Conservation (phyloP, 2,113 vertebrate genomes). For the Stegastes partitus region DNA sequence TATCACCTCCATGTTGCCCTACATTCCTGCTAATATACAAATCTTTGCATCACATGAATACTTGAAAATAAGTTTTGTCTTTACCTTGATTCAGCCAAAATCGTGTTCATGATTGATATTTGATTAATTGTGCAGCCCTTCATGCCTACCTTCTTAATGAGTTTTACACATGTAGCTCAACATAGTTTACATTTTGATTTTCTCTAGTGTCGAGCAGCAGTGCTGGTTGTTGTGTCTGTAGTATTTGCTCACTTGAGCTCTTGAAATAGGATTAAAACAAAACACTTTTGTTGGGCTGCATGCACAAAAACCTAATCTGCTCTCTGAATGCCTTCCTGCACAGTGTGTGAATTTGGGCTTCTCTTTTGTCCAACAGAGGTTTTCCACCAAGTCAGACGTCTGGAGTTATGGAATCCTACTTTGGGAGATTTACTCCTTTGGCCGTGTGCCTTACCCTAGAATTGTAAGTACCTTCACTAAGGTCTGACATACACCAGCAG, state of each 20-base stretch:
- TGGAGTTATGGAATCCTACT: slow-evolving; percentile 99
- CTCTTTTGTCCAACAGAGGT: slow-evolving; percentile 85
- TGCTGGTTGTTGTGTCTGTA: no score
- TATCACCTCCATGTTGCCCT: no score
- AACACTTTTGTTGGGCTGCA: neutral
- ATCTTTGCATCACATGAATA: no score
- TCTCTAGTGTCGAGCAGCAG: no score
- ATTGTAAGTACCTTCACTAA: slow-evolving; percentile 89
- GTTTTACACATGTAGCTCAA: no score
- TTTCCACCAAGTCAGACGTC: slow-evolving; percentile 98
- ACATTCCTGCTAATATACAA: no score
- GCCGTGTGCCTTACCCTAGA: slow-evolving; percentile 98
- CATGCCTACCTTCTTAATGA: no score
- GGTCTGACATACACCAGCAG: slow-evolving; percentile 59
- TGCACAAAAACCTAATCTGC: neutral
- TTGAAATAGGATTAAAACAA: neutral
- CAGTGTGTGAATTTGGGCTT: neutral
- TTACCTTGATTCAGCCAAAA: no score
- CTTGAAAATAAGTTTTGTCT: no score
- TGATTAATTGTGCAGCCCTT: no score
- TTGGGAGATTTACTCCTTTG: slow-evolving; percentile 99
- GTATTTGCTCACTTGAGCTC: neutral
- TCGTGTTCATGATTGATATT: no score
- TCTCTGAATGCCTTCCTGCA: neutral
- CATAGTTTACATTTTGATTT: no score